These are phyloP conservation scores for Enteromius radiatus DNA, from an alignment of 2,797 vertebrate species.

Conservation along the genomic window DNA sequence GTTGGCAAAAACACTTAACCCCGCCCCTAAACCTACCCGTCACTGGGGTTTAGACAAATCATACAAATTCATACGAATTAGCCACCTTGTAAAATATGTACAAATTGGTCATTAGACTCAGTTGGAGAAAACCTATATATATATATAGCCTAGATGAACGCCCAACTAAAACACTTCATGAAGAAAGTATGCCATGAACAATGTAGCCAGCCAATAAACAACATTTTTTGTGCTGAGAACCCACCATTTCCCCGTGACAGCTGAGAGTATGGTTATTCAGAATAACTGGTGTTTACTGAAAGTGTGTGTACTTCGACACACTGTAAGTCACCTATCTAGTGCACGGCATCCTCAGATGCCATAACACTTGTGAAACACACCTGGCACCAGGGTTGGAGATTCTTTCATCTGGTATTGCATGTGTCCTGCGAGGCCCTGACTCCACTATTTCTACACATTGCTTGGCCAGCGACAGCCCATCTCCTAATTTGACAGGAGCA, in stretches of 20 bases:
- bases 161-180: not conserved
- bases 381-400: slow-evolving; percentile 6
- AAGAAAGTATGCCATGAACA: not conserved
- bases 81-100: too few relatives aligned
- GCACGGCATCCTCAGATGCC: not conserved
- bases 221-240: not conserved
- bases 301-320: not conserved
- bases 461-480: slow-evolving; percentile 24
- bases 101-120: too few relatives aligned
- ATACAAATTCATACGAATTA: too few relatives aligned
- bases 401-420: slow-evolving; percentile 20
- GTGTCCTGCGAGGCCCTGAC: slow-evolving; percentile 16
- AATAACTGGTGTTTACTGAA: not conserved
- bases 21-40: too few relatives aligned
- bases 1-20: too few relatives aligned
- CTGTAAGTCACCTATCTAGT: not conserved
- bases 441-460: slow-evolving; percentile 24
- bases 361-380: slow-evolving; percentile 23
- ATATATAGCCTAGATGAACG: too few relatives aligned
- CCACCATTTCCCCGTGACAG: too few relatives aligned
- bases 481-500: slow-evolving; percentile 59
- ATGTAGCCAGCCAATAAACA: not conserved
- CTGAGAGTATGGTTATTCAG: not conserved
- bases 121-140: too few relatives aligned
- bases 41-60: too few relatives aligned